Conservation (phyloP, 2,888 invertebrate species). For the Hecatera dysodea region DNA sequence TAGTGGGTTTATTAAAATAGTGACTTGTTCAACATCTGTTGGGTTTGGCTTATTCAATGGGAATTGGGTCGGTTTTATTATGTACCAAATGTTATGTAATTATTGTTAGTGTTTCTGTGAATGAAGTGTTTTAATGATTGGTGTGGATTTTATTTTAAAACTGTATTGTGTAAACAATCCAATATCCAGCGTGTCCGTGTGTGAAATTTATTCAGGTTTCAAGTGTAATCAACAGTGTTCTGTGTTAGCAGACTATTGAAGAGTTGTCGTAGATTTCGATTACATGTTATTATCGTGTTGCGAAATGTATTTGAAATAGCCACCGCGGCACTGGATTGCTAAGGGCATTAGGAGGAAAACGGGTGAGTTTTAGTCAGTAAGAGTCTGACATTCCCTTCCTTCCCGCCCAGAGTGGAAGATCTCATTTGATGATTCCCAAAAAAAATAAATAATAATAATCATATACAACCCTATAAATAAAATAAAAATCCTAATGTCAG, state of each 20-base stretch:
- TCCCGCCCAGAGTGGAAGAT: no score
- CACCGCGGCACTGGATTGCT: neutral
- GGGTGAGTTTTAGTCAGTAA: no score
- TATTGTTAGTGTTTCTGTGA: constrained; percentile 40
- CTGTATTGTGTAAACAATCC: neutral
- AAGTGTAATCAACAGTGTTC: neutral
- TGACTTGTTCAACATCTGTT: constrained; percentile 39
- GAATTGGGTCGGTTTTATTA: constrained; percentile 64
- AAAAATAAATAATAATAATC: no score
- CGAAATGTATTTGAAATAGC: neutral
- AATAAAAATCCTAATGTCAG: no score
- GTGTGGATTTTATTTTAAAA: constrained; percentile 4
- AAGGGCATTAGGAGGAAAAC: neutral
- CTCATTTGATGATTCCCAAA: no score
- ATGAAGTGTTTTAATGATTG: constrained; percentile 35
- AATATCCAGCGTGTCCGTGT: neutral
- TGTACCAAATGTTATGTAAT: constrained; percentile 50
- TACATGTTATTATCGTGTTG: no score
- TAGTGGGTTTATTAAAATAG: constrained; percentile 57
- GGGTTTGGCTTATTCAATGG: constrained; percentile 38
- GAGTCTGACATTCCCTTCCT: no score
- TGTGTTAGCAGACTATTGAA: neutral
- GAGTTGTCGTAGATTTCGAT: no score
- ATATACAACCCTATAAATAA: no score
- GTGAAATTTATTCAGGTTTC: neutral